These are phyloP conservation scores for Myiothlypis chrysogaster DNA, from an alignment of 2,797 vertebrate species.

Conservation along the genomic window DNA sequence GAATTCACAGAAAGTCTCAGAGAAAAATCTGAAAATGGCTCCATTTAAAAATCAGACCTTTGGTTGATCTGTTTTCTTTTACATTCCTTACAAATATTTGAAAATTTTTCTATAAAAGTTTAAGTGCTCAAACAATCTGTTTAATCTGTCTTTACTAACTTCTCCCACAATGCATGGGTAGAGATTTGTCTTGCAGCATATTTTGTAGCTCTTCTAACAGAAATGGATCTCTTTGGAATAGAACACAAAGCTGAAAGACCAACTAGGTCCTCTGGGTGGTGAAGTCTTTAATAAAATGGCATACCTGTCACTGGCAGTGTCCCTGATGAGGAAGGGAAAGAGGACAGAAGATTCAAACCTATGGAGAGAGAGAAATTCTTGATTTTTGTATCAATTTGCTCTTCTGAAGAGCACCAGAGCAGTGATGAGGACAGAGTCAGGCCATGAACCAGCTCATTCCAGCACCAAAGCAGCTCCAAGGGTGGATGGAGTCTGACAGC, in stretches of 20 bases:
- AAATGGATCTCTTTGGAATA: background rate
- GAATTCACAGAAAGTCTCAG: background rate
- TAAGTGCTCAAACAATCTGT: background rate
- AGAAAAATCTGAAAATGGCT: background rate
- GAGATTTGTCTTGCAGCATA: background rate
- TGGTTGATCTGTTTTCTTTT: background rate
- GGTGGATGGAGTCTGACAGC: background rate
- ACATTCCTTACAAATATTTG: background rate
- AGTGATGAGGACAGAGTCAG: background rate
- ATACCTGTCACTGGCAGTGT: conserved; percentile 10
- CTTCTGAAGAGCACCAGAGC: background rate
- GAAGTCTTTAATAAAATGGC: background rate
- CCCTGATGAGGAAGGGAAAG: background rate
- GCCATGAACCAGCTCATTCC: background rate
- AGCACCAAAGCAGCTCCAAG: background rate
- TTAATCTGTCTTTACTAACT: background rate
- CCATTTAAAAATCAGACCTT: background rate
- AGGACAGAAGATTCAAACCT: background rate
- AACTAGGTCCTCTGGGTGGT: background rate
- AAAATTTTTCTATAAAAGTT: background rate
- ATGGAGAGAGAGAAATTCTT: conserved; percentile 3
- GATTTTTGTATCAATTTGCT: background rate
- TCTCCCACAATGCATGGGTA: background rate
- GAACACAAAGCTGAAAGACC: background rate
- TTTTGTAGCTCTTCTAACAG: background rate